Conservation (phyloP, 2,888 invertebrate genomes). For the Dryobota labecula region DNA sequence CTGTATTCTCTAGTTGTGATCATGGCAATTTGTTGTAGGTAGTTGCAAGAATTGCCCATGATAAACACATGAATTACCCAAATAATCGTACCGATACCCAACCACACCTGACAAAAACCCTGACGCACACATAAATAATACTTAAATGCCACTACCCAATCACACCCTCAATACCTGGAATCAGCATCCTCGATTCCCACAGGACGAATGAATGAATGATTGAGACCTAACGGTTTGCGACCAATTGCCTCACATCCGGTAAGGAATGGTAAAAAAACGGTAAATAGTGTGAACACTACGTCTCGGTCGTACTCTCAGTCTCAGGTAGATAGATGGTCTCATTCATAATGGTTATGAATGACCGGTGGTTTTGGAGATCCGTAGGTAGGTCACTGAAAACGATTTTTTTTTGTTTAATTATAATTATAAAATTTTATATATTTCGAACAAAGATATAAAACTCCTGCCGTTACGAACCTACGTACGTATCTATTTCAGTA, state of each 20-base stretch:
- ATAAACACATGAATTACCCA: slow-evolving; percentile 6
- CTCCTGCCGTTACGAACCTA: too few species aligned
- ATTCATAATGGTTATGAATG: slow-evolving; percentile 86
- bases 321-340: slow-evolving; percentile 84
- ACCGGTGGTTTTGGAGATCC: slow-evolving; percentile 72
- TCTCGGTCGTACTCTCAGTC: slow-evolving; percentile 74
- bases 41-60: too few species aligned
- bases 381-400: neutral
- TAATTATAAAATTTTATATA: neutral
- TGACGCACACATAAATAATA: slow-evolving; percentile 8
- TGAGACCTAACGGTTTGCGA: slow-evolving; percentile 82
- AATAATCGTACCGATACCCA: neutral
- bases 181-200: slow-evolving; percentile 61
- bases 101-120: neutral
- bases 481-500: neutral
- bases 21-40: neutral
- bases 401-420: neutral
- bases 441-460: neutral
- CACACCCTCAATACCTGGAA: slow-evolving; percentile 57
- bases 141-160: slow-evolving; percentile 9
- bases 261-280: slow-evolving; percentile 68
- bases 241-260: slow-evolving; percentile 86
- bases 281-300: slow-evolving; percentile 76
- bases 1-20: too few species aligned
- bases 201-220: slow-evolving; percentile 67